Evolutionary conservation across 2,113 vertebrate species (phyloP), one percentile per base, ranked within the genome.

Genomic region (Channa argus): DNA sequence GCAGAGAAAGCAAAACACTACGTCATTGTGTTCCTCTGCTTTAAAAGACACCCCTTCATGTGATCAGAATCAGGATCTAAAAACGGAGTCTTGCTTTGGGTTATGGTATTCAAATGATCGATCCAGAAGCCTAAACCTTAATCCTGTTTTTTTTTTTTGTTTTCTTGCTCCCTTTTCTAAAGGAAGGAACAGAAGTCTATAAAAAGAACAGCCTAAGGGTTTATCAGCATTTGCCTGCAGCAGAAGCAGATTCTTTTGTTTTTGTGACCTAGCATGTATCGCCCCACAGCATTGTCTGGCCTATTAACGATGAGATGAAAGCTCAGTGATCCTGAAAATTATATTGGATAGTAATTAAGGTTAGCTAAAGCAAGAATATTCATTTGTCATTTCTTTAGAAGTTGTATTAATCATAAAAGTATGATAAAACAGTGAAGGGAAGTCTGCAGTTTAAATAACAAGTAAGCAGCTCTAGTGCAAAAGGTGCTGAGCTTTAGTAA

Each of bases 1-100:
- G 44, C 56, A 51, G 65, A 72, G 72, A 75, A 44, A 74, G 83
- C 59, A 76, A 77, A 91, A 91, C 90, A 93, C 89, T 92, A 87
- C 71, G 67, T 91, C 80, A 90, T 92, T 92, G 91, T 93, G 80
- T 80, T 67, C 76, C 66, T 66, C 50, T 59, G 71, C 75, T 44
- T 75, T 78, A 84, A 88, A 85, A 88, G 86, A 77, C 62, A 71
- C 50, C 41, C 76, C 79, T 85, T 87, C 76, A 87, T 80, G 63
- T 82, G 74, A 74, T 77, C 53, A 43, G n/a, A 58, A 75, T 67
- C 60, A 8, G n/a, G 33, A 62, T 53, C 38, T 66, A 41, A 53
- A 72, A 41, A 73, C 67, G 12, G 4, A 2, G 0, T 64, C 54
- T 33, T 63, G 5, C 3, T 53, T 36, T 39, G 59, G 51, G 68